Percentiles rank a stretch among this genome's conserved stretches.
These are phyloP conservation scores for Synergus japonicus DNA, from an alignment of 2,888 invertebrate genomes.

Conservation along the genomic window DNA sequence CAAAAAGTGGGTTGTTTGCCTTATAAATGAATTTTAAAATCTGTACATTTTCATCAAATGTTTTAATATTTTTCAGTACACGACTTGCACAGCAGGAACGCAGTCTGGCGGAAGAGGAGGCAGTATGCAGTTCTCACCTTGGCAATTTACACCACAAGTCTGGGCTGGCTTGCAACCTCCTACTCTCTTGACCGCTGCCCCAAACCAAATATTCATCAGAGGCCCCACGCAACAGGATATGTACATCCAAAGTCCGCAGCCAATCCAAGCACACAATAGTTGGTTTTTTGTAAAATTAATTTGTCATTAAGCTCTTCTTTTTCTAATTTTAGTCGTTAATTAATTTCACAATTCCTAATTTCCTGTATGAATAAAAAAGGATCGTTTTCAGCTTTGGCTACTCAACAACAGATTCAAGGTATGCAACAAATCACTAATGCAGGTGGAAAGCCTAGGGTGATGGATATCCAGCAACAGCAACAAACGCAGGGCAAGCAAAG, in stretches of 20 bases:
- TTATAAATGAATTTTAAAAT: slow-evolving; percentile 14
- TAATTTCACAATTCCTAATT: slow-evolving; percentile 20
- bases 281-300: slow-evolving; percentile 68
- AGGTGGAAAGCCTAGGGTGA: slow-evolving; percentile 72
- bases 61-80: slow-evolving; percentile 68
- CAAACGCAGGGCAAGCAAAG: slow-evolving; percentile 70
- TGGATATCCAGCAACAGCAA: slow-evolving; percentile 78
- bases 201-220: slow-evolving; percentile 90
- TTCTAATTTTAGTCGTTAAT: not conserved
- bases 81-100: slow-evolving; percentile 74
- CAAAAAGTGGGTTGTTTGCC: slow-evolving; percentile 67
- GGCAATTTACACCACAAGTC: slow-evolving; percentile 88
- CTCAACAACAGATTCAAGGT: slow-evolving; percentile 76
- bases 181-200: slow-evolving; percentile 82
- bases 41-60: slow-evolving; percentile 22
- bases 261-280: slow-evolving; percentile 85
- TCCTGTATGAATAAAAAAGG: not conserved
- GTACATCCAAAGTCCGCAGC: slow-evolving; percentile 90
- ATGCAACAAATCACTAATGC: slow-evolving; percentile 75
- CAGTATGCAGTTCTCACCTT: slow-evolving; percentile 85
- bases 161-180: slow-evolving; percentile 88
- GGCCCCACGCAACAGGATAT: slow-evolving; percentile 88
- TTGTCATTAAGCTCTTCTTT: not conserved
- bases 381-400: slow-evolving; percentile 69
- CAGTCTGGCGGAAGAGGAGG: slow-evolving; percentile 70